phyloP scores from a whole-genome alignment of 2,797 vertebrate species.

The Rhabdophis nuchalis region DNA sequence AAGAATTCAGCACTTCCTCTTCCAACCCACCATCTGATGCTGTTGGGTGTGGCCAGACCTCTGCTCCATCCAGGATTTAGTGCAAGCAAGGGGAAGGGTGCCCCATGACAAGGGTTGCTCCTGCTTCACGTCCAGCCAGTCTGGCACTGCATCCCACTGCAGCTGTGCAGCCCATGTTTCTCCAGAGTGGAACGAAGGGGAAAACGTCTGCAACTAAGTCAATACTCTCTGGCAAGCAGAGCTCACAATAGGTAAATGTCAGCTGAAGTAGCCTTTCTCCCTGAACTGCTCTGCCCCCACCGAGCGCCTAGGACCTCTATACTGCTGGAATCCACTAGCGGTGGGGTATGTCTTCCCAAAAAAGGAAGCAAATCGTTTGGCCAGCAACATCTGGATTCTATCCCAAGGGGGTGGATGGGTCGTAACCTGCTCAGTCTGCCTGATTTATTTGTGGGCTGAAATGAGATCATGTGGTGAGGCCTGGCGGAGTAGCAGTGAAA shows the following conservation, averaged over 20 bases:
- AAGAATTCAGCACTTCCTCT: background rate
- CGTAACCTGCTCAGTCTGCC: conserved; percentile 59
- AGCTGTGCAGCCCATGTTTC: background rate
- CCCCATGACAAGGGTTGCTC: too few species aligned
- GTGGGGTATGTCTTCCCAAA: conserved; percentile 74
- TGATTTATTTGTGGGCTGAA: conserved; percentile 59
- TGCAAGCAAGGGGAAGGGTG: too few species aligned
- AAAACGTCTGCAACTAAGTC: background rate
- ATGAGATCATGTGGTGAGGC: conserved; percentile 60
- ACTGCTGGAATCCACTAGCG: conserved; percentile 63
- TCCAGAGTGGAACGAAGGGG: too few species aligned
- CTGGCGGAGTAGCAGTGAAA: background rate
- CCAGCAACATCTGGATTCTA: conserved; percentile 79
- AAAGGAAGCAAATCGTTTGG: conserved; percentile 76
- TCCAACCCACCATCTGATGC: background rate
- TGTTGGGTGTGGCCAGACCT: too few species aligned
- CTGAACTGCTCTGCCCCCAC: background rate
- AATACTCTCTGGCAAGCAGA: background rate
- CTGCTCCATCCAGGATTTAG: background rate
- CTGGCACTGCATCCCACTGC: too few species aligned
- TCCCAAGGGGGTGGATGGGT: conserved; percentile 76
- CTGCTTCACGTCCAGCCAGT: rapidly evolving
- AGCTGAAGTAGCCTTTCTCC: background rate
- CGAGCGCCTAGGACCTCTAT: conserved; percentile 46
- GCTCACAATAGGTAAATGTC: background rate